Evolutionary conservation across 2,888 invertebrate genomes (phyloP), one percentile per base, ranked within the genome.

Genomic region (Microplitis deprimator): DNA sequence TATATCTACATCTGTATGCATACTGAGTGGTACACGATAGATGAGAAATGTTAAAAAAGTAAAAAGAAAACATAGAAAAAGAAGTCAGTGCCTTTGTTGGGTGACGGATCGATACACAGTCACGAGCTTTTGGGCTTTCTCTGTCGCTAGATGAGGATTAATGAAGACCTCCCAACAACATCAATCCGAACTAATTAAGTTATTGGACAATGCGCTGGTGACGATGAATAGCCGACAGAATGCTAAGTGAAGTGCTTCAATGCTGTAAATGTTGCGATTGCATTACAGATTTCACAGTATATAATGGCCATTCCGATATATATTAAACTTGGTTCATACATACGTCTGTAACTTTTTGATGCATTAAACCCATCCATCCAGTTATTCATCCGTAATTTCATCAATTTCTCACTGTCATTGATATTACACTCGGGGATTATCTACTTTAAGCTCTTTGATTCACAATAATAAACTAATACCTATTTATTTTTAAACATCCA

Each of bases 161-260:
- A 82, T 81, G 82, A 80, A 82, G 80, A 77, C 81, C 80, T 75
- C 74, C 78, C 80, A 76, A 78, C 79, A 79, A 80, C 80, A 79
- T 82, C 81, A 79, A 80, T 82, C 81, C 81, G 80, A 65, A 73
- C 78, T 83, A 82, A 82, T 83, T 82, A 77, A 81, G 79, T 82
- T 83, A 80, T 79, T 76, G 74, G 72, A 72, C 67, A 67, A 65
- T 60, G 68, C 39, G 68, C 41, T 59, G 73, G 67, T 59, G 73
- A 73, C 67, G 67, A 73, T 10, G 38, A 13, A 65, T 50, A 38
- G 29, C 29, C 65, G 38, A 38, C 65, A 38, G 38, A 13, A 13
- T 8, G 65, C 29, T 6, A 65, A 41, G 41, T 16, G 38, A 59
- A 50, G 73, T 38, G 50, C 64, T 60, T 50, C 50, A 73, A 67